Percentiles rank a stretch among this genome's conserved stretches.
Evolutionary conservation across 2,113 vertebrate species (phyloP).

Genomic region (Leptodactylus fuscus): DNA sequence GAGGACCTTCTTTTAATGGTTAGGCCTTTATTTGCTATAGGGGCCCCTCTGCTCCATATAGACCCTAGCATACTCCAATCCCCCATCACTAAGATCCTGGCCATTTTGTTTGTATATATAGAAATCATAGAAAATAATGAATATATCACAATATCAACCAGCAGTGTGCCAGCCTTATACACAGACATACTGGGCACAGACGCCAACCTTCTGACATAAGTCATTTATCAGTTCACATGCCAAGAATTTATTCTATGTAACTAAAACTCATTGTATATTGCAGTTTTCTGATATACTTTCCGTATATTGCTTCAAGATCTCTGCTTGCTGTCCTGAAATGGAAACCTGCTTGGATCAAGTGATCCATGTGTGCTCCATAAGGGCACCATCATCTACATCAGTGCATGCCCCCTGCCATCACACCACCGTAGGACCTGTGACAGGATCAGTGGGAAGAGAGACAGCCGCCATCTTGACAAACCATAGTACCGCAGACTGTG

Average conservation of each 20-base stretch:
- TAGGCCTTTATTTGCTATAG: no score
- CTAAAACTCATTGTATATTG: background rate
- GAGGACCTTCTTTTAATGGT: background rate
- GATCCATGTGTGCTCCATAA: background rate
- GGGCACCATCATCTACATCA: no score
- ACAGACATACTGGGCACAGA: background rate
- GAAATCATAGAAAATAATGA: background rate
- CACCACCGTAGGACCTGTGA: no score
- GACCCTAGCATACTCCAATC: background rate
- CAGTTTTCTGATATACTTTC: no score
- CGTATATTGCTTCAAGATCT: background rate
- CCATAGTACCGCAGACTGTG: no score
- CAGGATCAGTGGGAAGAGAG: no score
- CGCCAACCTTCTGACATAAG: no score
- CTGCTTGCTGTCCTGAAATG: background rate
- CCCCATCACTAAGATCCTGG: background rate
- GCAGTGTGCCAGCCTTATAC: background rate
- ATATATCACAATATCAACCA: background rate
- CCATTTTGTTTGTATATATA: background rate
- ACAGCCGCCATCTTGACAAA: no score
- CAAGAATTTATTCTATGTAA: no score
- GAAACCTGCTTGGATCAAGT: background rate
- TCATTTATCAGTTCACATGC: no score
- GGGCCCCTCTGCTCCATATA: background rate
- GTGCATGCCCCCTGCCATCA: no score